Conservation (phyloP, 2,797 vertebrate species). For the Rhadinocentrus ornatus region DNA sequence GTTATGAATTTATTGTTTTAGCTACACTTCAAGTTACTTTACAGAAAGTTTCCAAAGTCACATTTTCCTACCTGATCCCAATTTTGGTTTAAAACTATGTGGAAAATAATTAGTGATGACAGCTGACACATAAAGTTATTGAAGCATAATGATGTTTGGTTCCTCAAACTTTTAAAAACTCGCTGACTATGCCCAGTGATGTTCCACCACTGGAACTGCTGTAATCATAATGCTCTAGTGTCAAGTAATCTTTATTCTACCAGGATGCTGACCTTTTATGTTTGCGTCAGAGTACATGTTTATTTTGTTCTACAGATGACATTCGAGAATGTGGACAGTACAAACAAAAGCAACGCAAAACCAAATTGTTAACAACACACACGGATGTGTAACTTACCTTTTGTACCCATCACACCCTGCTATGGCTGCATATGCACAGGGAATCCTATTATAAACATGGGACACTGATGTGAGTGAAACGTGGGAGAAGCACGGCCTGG, state of each 20-base stretch:
- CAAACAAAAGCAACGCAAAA: slow-evolving; percentile 46
- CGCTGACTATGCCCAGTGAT: too few species aligned
- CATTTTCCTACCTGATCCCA: background rate
- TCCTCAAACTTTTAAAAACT: background rate
- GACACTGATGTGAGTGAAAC: slow-evolving; percentile 53
- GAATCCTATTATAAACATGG: slow-evolving; percentile 66
- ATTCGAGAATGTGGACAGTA: slow-evolving; percentile 36
- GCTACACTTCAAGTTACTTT: background rate
- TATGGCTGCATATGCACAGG: slow-evolving; percentile 33
- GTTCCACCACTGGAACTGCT: too few species aligned
- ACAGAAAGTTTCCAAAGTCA: too few species aligned
- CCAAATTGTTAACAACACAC: slow-evolving; percentile 39
- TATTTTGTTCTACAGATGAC: slow-evolving; percentile 26
- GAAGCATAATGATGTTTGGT: background rate
- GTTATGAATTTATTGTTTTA: background rate
- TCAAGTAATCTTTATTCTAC: slow-evolving; percentile 3
- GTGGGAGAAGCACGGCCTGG: slow-evolving; percentile 63
- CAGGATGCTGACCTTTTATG: slow-evolving; percentile 24
- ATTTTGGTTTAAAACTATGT: background rate
- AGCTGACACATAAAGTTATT: background rate
- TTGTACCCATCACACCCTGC: slow-evolving; percentile 40
- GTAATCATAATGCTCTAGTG: background rate
- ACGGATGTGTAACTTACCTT: slow-evolving; percentile 73
- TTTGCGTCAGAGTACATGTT: slow-evolving; percentile 43
- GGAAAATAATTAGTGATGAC: background rate